These are phyloP conservation scores for Xestia ashworthii DNA, from an alignment of 2,888 invertebrate genomes.

Conservation along the genomic window DNA sequence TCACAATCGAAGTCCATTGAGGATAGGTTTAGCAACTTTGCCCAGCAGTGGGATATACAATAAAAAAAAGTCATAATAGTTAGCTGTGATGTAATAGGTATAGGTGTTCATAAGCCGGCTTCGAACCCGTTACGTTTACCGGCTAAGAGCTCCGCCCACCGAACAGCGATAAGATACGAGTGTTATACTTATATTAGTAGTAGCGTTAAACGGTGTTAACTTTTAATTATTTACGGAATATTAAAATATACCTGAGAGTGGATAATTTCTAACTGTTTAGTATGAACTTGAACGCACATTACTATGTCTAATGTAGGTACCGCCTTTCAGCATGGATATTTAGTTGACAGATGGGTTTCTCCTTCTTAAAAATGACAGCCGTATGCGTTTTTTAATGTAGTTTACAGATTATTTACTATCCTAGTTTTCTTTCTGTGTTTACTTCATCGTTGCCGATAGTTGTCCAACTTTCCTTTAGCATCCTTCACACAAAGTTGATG, in stretches of 20 bases:
- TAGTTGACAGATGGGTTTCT: background rate
- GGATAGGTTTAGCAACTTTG: background rate
- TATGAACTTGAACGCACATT: background rate
- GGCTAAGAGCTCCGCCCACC: slow-evolving; percentile 39
- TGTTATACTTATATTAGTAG: background rate
- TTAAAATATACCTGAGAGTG: too few species aligned
- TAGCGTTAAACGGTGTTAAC: slow-evolving; percentile 11
- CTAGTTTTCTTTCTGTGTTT: background rate
- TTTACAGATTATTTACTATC: background rate
- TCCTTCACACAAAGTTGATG: slow-evolving; percentile 8
- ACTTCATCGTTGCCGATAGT: background rate
- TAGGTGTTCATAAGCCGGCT: slow-evolving; percentile 28
- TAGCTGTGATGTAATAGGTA: slow-evolving; percentile 15
- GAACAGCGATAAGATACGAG: slow-evolving; percentile 8
- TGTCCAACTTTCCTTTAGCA: slow-evolving; percentile 33
- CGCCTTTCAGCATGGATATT: background rate
- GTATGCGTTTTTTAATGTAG: background rate
- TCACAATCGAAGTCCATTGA: background rate
- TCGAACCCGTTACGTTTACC: slow-evolving; percentile 52
- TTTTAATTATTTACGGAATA: slow-evolving; percentile 13
- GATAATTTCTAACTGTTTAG: background rate
- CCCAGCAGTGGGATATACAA: background rate
- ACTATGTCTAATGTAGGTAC: background rate
- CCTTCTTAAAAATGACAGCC: background rate
- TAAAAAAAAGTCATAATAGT: background rate